Percentiles rank a stretch among this genome's conserved stretches.
Conservation (phyloP, 2,113 vertebrate species). For the Deroptyus accipitrinus region DNA sequence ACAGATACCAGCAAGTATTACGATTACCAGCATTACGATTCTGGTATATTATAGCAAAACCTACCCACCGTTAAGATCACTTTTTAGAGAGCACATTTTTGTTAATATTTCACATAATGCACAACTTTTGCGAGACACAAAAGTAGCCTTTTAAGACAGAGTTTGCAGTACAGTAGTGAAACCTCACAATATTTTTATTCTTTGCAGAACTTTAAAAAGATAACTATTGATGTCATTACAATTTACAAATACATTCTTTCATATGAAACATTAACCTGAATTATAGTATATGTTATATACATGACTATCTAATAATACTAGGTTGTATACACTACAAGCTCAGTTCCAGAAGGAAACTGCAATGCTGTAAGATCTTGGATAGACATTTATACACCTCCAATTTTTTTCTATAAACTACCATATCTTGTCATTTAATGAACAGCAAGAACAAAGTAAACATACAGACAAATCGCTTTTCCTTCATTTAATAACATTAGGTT, state of each 20-base stretch:
- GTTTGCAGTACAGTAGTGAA: slow-evolving; percentile 66
- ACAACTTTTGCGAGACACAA: slow-evolving; percentile 74
- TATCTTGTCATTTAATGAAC: slow-evolving; percentile 8
- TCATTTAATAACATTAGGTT: slow-evolving; percentile 28
- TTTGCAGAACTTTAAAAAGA: slow-evolving; percentile 74
- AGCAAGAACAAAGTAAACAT: slow-evolving; percentile 42
- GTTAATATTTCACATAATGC: slow-evolving; percentile 70
- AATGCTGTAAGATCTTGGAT: slow-evolving; percentile 57
- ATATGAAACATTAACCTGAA: slow-evolving; percentile 77
- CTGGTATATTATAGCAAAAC: slow-evolving; percentile 61
- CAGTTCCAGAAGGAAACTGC: slow-evolving; percentile 61
- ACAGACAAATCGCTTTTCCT: slow-evolving; percentile 13
- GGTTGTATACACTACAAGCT: slow-evolving; percentile 54
- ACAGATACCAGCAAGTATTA: slow-evolving; percentile 54
- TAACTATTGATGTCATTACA: slow-evolving; percentile 72
- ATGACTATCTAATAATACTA: slow-evolving; percentile 68
- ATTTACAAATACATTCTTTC: slow-evolving; percentile 83
- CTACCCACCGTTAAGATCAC: slow-evolving; percentile 57
- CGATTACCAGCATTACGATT: slow-evolving; percentile 49
- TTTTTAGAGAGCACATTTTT: slow-evolving; percentile 56
- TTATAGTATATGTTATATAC: slow-evolving; percentile 67
- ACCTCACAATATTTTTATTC: slow-evolving; percentile 68
- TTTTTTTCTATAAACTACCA: slow-evolving; percentile 39
- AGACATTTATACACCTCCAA: slow-evolving; percentile 34
- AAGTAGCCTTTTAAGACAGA: slow-evolving; percentile 69